phyloP scores from a whole-genome alignment of 2,888 invertebrate species.

The Heliconius hortense region DNA sequence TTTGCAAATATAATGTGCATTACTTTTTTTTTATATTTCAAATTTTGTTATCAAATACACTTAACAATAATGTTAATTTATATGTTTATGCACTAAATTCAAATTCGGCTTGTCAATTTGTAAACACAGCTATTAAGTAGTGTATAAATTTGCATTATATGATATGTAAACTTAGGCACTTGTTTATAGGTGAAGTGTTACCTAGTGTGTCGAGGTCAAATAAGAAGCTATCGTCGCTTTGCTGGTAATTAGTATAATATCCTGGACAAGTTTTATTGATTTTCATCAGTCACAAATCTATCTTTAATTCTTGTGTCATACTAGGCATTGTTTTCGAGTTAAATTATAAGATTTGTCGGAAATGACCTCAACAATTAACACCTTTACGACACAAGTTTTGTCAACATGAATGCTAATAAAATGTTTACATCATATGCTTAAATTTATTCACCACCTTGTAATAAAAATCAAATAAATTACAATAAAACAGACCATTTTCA shows the following conservation, averaged over 20 bases:
- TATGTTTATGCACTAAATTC: not conserved
- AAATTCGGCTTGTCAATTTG: conserved; percentile 2
- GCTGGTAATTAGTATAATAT: conserved; percentile 21
- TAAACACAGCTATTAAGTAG: conserved; percentile 7
- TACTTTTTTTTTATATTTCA: not conserved
- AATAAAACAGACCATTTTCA: conserved; percentile 46
- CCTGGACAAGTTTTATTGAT: conserved; percentile 30
- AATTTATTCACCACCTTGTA: conserved; percentile 33
- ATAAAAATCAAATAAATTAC: conserved; percentile 20
- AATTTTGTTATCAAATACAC: not conserved
- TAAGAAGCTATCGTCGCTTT: conserved; percentile 27
- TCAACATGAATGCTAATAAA: conserved; percentile 54
- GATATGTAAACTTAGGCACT: conserved; percentile 27
- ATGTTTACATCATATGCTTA: conserved; percentile 44
- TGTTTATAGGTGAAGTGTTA: conserved; percentile 17
- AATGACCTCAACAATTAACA: conserved; percentile 65
- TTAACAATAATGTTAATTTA: not conserved
- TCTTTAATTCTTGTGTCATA: conserved; percentile 41
- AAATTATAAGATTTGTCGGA: conserved; percentile 55
- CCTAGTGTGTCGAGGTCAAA: conserved; percentile 32
- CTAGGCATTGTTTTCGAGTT: conserved; percentile 43
- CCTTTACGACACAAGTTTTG: conserved; percentile 44
- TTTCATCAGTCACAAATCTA: conserved; percentile 36
- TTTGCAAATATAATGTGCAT: not conserved
- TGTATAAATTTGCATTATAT: conserved; percentile 29